Conservation (phyloP, 1,140 invertebrate genomes). For the Solen grandis region DNA sequence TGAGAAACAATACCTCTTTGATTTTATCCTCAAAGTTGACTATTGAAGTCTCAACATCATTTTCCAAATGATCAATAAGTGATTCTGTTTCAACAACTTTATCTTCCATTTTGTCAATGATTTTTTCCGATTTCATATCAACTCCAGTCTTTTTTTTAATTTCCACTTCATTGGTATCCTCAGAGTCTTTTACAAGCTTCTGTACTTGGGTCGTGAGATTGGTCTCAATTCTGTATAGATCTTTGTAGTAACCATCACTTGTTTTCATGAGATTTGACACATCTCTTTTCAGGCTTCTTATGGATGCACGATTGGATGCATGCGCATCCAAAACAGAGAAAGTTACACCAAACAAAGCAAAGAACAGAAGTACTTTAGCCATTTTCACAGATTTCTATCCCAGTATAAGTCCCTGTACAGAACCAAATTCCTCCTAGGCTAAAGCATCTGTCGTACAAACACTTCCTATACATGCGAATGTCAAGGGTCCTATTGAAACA, state of each 20-base stretch:
- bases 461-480: too few species aligned
- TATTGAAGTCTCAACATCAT: neutral
- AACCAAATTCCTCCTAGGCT: too few species aligned
- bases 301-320: neutral
- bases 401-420: too few species aligned
- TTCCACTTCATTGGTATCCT: too few species aligned
- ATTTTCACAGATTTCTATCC: too few species aligned
- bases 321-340: neutral
- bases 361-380: too few species aligned
- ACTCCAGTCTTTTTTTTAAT: too few species aligned
- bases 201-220: constrained; percentile 6
- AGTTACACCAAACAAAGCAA: too few species aligned
- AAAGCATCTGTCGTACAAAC: too few species aligned
- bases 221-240: neutral
- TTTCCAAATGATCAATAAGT: constrained; percentile 13
- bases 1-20: too few species aligned
- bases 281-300: neutral
- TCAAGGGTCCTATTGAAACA: too few species aligned
- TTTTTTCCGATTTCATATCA: constrained; percentile 14
- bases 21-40: constrained; percentile 5
- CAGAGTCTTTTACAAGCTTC: too few species aligned
- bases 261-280: neutral
- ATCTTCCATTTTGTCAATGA: constrained; percentile 13
- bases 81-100: neutral
- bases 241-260: neutral